Percentiles rank a stretch among this genome's conserved stretches.
Evolutionary conservation across 1,140 invertebrate genomes (phyloP).

Genomic region (Matsumurasca onukii): DNA sequence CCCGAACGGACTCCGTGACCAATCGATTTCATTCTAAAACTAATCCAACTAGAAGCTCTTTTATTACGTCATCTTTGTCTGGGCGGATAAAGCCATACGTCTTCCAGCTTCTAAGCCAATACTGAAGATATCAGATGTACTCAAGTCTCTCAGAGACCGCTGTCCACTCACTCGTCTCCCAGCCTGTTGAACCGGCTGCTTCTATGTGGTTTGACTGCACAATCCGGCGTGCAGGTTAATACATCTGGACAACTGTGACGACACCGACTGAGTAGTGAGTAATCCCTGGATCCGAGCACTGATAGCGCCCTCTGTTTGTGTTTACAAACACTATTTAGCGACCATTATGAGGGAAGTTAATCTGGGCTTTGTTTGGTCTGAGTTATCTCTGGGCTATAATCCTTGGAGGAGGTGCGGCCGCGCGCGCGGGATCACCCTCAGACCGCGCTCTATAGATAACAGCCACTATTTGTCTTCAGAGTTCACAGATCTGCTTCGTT

Average conservation of each 20-base stretch:
- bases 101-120: background rate
- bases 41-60: too few species aligned
- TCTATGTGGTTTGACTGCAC: too few species aligned
- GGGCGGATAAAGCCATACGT: background rate
- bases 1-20: too few species aligned
- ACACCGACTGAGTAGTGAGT: background rate
- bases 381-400: conserved; percentile 1
- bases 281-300: background rate
- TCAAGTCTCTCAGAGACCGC: too few species aligned
- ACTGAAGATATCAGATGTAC: background rate
- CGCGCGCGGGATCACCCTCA: background rate
- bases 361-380: conserved; percentile 3
- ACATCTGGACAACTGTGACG: conserved; percentile 1
- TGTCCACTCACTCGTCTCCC: too few species aligned
- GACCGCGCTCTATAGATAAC: too few species aligned
- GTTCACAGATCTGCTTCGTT: too few species aligned
- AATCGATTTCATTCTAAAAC: too few species aligned
- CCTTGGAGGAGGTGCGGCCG: background rate
- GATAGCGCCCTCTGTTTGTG: conserved; percentile 2
- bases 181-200: too few species aligned
- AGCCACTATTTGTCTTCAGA: too few species aligned
- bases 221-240: background rate
- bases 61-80: too few species aligned
- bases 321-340: conserved; percentile 3
- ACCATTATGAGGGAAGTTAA: conserved; percentile 20